Percentiles rank a stretch among this genome's conserved stretches.
Evolutionary conservation across 2,888 invertebrate genomes (phyloP).

Genomic region (Drosophila robusta): DNA sequence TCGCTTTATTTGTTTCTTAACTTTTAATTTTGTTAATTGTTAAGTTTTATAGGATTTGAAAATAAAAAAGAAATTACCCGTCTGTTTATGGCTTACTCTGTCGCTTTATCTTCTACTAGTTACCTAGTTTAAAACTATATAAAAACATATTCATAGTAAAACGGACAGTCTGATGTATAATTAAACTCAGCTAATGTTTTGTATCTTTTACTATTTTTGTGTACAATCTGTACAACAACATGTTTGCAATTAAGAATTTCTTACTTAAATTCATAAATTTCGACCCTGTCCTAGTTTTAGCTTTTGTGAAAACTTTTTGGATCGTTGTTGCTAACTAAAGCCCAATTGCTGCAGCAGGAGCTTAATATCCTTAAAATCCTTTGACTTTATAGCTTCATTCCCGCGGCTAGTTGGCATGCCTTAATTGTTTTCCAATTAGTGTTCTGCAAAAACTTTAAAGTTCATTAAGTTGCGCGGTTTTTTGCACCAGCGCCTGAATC

Average conservation of each 20-base stretch:
- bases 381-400: constrained; percentile 49
- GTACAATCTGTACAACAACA: background rate
- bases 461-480: constrained; percentile 62
- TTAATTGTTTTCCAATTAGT: constrained; percentile 76
- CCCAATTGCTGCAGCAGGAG: background rate
- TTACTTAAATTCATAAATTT: constrained; percentile 1
- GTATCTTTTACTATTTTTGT: background rate
- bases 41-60: no score
- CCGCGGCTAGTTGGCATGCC: constrained; percentile 47
- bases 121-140: no score
- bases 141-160: no score
- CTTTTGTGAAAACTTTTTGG: background rate
- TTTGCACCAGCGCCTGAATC: constrained; percentile 19
- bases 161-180: no score
- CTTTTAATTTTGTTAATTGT: background rate
- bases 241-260: background rate
- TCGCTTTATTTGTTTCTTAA: background rate
- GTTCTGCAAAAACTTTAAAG: constrained; percentile 60
- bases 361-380: constrained; percentile 34
- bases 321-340: background rate
- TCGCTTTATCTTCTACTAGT: no score
- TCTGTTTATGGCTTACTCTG: no score
- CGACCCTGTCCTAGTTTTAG: constrained; percentile 1
- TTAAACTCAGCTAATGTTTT: background rate
- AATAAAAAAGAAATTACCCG: no score